Percentiles rank a stretch among this genome's conserved stretches.
These are phyloP conservation scores for Tachysurus fulvidraco DNA, from an alignment of 2,113 vertebrate species.

Conservation along the genomic window DNA sequence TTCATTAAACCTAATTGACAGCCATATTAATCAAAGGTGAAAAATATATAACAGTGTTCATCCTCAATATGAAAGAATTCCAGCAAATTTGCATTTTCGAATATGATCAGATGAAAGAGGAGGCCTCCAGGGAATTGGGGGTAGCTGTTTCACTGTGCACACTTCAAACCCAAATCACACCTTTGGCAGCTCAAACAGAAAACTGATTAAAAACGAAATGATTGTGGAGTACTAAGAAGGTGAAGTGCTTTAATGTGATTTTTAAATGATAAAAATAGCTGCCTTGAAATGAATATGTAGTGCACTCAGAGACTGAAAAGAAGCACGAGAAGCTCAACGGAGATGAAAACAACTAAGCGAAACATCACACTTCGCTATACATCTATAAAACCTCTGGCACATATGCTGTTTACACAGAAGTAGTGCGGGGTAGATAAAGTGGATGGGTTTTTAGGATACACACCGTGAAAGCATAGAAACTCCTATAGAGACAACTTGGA, in stretches of 20 bases:
- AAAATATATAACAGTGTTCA: conserved; percentile 13
- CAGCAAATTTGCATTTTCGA: not conserved
- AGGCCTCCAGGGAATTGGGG: not conserved
- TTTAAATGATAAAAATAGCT: not conserved
- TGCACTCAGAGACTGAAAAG: not conserved
- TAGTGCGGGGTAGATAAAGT: too few species aligned
- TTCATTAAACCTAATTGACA: conserved; percentile 43
- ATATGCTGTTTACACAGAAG: not conserved
- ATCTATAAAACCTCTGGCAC: not conserved
- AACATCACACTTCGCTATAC: not conserved
- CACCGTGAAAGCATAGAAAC: conserved; percentile 1
- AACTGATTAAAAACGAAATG: not conserved
- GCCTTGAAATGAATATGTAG: not conserved
- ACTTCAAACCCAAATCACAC: conserved; percentile 1
- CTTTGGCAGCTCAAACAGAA: not conserved
- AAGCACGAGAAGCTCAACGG: not conserved
- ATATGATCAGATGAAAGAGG: not conserved
- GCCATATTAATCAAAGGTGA: conserved; percentile 34
- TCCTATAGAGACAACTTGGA: not conserved
- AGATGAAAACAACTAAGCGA: not conserved
- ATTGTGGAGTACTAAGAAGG: conserved; percentile 11
- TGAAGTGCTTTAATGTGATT: conserved; percentile 2
- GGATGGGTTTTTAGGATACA: not conserved
- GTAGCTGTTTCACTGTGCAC: not conserved
- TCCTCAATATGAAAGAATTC: not conserved